Evolutionary conservation across 2,113 vertebrate genomes (phyloP).

Genomic region (Melanerpes formicivorus): DNA sequence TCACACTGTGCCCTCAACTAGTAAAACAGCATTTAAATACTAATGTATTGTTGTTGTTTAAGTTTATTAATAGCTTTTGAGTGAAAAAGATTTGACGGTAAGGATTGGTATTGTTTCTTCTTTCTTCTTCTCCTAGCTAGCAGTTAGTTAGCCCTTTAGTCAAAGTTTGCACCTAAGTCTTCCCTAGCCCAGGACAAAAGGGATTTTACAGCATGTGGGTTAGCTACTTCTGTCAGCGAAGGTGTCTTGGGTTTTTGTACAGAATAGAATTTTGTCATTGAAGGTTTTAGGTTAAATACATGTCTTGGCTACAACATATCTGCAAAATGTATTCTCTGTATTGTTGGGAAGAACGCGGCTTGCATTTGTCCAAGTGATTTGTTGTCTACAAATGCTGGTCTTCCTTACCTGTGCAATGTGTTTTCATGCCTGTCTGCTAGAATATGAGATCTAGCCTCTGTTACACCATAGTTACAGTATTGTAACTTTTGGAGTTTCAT

Average conservation of each 20-base stretch:
- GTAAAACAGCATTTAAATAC: not conserved
- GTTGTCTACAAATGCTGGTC: not conserved
- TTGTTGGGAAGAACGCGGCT: not conserved
- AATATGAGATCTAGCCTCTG: not conserved
- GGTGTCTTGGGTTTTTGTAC: not conserved
- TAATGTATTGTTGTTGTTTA: not conserved
- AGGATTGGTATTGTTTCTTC: not conserved
- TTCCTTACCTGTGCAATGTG: not conserved
- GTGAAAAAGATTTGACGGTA: not conserved
- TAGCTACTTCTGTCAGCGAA: not conserved
- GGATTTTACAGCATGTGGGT: not conserved
- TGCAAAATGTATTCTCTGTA: not conserved
- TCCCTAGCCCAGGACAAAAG: not conserved
- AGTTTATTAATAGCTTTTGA: not conserved
- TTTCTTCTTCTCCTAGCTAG: not conserved
- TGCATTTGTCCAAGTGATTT: not conserved
- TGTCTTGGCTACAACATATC: not conserved
- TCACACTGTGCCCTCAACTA: not conserved
- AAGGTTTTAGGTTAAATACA: not conserved
- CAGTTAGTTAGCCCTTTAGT: not conserved
- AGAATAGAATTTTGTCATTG: not conserved
- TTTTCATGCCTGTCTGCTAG: not conserved
- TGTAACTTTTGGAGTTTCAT: not conserved
- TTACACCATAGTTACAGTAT: not conserved
- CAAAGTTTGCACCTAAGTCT: not conserved